Base-by-base conservation (phyloP, 1,140 invertebrate genomes). In the Melipona quadrifasciata region DNA sequence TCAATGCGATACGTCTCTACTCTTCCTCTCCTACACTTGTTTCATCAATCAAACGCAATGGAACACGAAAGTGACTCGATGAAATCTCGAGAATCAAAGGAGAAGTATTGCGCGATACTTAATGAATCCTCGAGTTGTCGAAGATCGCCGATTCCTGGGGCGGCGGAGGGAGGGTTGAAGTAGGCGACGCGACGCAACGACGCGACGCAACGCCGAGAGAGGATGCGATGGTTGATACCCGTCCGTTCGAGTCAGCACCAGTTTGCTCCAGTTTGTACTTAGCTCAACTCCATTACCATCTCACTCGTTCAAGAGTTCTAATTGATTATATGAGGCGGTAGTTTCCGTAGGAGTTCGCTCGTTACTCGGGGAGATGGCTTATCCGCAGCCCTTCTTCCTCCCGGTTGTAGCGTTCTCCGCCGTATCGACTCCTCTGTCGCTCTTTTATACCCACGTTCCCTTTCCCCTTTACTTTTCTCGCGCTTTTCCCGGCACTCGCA, bases 191-290 rank as follows among this genome's bases (percentile, higher is more conserved):
- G 10, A 39, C 39, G 65, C 64, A 58, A 86, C 67, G 72, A n/a
- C 39, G 57, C 47, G 80, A 72, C 27, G 75, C 68, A 27, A 68
- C 39, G 39, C 39, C 24, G 10, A n/a, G 65, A 70, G 65, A 86
- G 71, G 72, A n/a, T 53, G 57, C 47, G 80, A 72, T 34, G 75
- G 78, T 72, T 85, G 86, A 87, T 86, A 82, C 86, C 39, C 39
- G 73, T 89, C 80, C 72, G 83, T 85, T 75, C 81, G 61, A 85
- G 65, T 86, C 86, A 65, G 70, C 71, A 39, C 79, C 90, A 93
- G 92, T 92, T 92, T 91, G 91, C 85, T 90, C 91, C 87, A 93
- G 90, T 93, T 94, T 93, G 91, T 91, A 92, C 90, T 92, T 89
- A 68, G 81, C 87, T 74, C 89, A 91, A 91, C 91, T 92, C 90